Evolutionary conservation across 2,888 invertebrate species (phyloP).

Genomic region (Villa cingulata): DNA sequence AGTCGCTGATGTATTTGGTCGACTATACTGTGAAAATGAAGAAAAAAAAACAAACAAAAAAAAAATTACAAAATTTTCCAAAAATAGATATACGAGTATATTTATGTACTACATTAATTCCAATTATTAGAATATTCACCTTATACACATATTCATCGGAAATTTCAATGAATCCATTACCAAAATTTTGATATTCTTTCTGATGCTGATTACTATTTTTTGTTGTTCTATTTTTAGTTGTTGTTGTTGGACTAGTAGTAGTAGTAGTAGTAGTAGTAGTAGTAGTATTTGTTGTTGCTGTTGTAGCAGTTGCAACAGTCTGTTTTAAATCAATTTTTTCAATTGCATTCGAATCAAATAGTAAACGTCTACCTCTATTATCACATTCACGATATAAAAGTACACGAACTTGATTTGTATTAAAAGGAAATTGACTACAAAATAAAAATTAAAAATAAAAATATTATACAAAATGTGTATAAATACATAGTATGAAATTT

Average conservation of each 20-base stretch:
- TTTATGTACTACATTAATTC: too few relatives aligned
- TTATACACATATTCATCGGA: slow-evolving; percentile 50
- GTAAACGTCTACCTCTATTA: slow-evolving; percentile 60
- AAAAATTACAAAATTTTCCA: slow-evolving; percentile 1
- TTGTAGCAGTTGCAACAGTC: slow-evolving; percentile 12
- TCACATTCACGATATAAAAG: slow-evolving; percentile 79
- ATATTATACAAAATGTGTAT: background rate
- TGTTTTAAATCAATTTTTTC: slow-evolving; percentile 42
- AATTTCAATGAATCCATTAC: slow-evolving; percentile 42
- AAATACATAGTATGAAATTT: background rate
- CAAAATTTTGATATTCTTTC: background rate
- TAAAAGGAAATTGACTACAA: slow-evolving; percentile 41
- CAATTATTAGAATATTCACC: slow-evolving; percentile 42
- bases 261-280: background rate
- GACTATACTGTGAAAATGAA: slow-evolving; percentile 42
- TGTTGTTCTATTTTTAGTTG: slow-evolving; percentile 13
- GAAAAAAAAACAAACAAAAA: background rate
- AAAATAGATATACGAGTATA: too few relatives aligned
- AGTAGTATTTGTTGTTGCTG: slow-evolving; percentile 5
- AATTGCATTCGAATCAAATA: slow-evolving; percentile 68
- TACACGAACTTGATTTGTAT: slow-evolving; percentile 61
- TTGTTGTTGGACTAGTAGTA: background rate
- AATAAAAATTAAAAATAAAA: background rate
- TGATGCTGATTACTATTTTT: slow-evolving; percentile 21
- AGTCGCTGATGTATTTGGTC: slow-evolving; percentile 40